Evolutionary conservation across 2,113 vertebrate genomes (phyloP), one percentile per base, ranked within the genome.

Genomic region (Hucho hucho): DNA sequence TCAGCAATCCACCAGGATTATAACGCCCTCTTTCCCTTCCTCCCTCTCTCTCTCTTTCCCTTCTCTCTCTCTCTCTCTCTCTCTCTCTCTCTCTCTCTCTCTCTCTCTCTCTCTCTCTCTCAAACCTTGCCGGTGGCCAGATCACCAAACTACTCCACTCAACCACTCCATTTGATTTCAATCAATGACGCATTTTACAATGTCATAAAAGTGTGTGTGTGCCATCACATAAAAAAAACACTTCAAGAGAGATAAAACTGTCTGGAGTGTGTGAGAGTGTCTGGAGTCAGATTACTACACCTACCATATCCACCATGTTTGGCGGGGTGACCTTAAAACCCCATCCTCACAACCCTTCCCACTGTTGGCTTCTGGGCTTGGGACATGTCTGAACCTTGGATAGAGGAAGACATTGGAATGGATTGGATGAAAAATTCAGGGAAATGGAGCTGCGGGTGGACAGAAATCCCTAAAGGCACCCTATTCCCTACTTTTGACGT

Each of bases 91-190:
- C 4, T 9, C 37, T 43, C 87, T 89, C 84, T 83, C 81, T 83
- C 65, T 70, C 87, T 90, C 84, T 83, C 79, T 83, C 56, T 70
- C 88, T 89, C 86, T 81, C 81, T 81, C 64, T 66, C 49, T 78
- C 69, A 80, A 80, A 16, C 20, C 6, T 81, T 43, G 75, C 43
- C 69, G 56, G 78, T 79, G 53, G 87, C 86, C 87, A 91, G 89
- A 90, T 86, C 82, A 87, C 73, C 84, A 88, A 86, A 88, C 83
- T 81, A 87, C 84, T 84, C 82, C 82, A 84, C 81, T 88, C 87
- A 84, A 53, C 49, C 49, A 53, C 49, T 14, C 12, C 49, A 77
- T 89, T 86, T 78, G 81, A 83, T 89, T 87, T 79, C 81, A 81
- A 87, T 81, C 16, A 53, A 49, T 49, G 80, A 85, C 83, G 72